Percentiles rank a stretch among this genome's conserved stretches.
phyloP scores from a whole-genome alignment of 2,797 vertebrate genomes.

The Novumbra hubbsi region DNA sequence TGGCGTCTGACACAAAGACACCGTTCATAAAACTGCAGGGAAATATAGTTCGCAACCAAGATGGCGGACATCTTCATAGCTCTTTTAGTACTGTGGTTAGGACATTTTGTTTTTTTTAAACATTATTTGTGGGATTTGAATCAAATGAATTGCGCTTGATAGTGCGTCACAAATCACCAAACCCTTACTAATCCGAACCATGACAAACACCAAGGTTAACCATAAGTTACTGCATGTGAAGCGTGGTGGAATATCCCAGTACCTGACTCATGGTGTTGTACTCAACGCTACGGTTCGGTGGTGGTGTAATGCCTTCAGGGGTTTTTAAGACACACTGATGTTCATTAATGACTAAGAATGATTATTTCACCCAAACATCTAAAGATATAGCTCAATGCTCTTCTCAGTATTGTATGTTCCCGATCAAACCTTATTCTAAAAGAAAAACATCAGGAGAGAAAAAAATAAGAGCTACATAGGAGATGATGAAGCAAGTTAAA shows the following conservation, averaged over 20 bases:
- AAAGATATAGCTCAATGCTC: no score
- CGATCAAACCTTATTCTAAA: no score
- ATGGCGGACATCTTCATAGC: background rate
- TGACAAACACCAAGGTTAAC: background rate
- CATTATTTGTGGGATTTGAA: background rate
- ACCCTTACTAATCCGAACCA: slow-evolving; percentile 1
- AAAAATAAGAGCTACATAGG: no score
- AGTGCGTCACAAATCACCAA: background rate
- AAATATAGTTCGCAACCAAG: background rate
- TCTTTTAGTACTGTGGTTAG: background rate
- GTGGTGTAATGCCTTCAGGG: no score
- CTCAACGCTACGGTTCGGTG: background rate
- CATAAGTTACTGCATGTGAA: slow-evolving; percentile 4
- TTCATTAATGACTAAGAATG: no score
- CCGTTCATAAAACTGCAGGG: background rate
- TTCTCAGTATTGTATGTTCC: no score
- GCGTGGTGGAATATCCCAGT: background rate
- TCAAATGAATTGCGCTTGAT: background rate
- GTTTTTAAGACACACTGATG: no score
- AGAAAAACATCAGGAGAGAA: no score
- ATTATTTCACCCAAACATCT: no score
- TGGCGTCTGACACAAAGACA: background rate
- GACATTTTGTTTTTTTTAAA: background rate
- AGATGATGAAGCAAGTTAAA: no score
- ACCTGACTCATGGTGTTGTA: background rate